Percentiles rank a stretch among this genome's conserved stretches.
Conservation (phyloP, 2,888 invertebrate species). For the Ophioninae sp. region DNA sequence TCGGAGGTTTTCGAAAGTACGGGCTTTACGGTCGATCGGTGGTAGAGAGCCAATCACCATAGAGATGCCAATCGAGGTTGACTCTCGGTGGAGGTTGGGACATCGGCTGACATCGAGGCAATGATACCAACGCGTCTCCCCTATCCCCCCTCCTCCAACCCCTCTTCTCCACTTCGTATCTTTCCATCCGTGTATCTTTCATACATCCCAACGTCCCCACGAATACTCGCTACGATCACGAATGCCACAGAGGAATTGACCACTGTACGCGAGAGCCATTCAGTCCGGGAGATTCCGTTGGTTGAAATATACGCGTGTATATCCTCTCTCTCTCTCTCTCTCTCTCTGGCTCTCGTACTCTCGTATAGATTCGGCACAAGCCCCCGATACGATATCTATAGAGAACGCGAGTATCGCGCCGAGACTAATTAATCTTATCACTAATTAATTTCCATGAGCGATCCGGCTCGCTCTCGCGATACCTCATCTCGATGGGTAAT, state of each 20-base stretch:
- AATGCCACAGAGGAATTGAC: constrained; percentile 22
- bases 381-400: constrained; percentile 63
- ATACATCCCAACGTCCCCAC: not conserved
- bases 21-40: constrained; percentile 57
- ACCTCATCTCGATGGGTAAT: constrained; percentile 38
- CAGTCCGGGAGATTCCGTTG: constrained; percentile 38
- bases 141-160: constrained; percentile 1
- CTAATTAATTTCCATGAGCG: constrained; percentile 75
- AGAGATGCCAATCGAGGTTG: constrained; percentile 72
- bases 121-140: constrained; percentile 33
- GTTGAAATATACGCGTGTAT: constrained; percentile 39
- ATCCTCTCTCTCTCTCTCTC: not conserved
- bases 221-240: not conserved
- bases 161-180: not conserved
- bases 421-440: constrained; percentile 78
- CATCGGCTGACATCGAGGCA: constrained; percentile 68
- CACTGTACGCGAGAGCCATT: constrained; percentile 13
- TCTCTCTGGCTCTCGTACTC: too few species aligned
- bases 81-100: constrained; percentile 44
- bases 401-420: constrained; percentile 52
- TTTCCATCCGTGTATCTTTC: constrained; percentile 9
- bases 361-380: not conserved
- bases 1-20: constrained; percentile 21
- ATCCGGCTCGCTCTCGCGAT: constrained; percentile 59
- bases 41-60: constrained; percentile 72